These are phyloP conservation scores for Didymodactylos carnosus DNA, from an alignment of 2,888 invertebrate species.

Conservation along the genomic window DNA sequence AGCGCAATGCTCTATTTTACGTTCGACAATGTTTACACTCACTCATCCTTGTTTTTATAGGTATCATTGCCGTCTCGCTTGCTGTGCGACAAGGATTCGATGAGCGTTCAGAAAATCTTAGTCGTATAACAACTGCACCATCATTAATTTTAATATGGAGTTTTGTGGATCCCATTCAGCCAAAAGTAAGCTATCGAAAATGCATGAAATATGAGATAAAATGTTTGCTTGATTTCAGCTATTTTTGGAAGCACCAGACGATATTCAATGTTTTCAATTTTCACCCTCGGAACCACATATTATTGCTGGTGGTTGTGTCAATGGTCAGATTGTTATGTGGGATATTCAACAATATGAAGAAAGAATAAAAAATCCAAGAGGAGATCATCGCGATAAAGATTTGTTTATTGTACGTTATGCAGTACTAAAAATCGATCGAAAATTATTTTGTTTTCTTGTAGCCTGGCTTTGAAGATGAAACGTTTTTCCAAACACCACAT, in stretches of 20 bases:
- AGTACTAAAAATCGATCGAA: too few relatives aligned
- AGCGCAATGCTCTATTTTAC: background rate
- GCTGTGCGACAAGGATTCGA: constrained; percentile 30
- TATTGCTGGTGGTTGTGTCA: constrained; percentile 33
- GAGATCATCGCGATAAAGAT: constrained; percentile 13
- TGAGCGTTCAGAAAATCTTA: constrained; percentile 29
- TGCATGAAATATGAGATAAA: too few relatives aligned
- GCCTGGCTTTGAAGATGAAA: constrained; percentile 34
- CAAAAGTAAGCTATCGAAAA: constrained; percentile 23
- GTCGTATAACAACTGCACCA: constrained; percentile 29
- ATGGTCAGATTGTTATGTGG: constrained; percentile 35
- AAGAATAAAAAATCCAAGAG: constrained; percentile 11
- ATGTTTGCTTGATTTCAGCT: constrained; percentile 14
- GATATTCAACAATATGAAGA: constrained; percentile 19
- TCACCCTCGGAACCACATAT: constrained; percentile 30
- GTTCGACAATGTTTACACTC: background rate
- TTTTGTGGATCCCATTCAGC: constrained; percentile 35
- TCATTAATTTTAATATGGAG: constrained; percentile 35
- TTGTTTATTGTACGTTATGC: constrained; percentile 10
- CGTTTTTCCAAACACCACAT: constrained; percentile 26
- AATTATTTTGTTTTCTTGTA: constrained; percentile 15
- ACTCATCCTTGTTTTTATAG: too few relatives aligned
- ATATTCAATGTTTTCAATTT: constrained; percentile 32
- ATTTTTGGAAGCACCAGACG: constrained; percentile 33
- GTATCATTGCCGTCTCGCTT: constrained; percentile 31